phyloP scores from a whole-genome alignment of 2,113 vertebrate genomes.

The Craseonycteris thonglongyai region DNA sequence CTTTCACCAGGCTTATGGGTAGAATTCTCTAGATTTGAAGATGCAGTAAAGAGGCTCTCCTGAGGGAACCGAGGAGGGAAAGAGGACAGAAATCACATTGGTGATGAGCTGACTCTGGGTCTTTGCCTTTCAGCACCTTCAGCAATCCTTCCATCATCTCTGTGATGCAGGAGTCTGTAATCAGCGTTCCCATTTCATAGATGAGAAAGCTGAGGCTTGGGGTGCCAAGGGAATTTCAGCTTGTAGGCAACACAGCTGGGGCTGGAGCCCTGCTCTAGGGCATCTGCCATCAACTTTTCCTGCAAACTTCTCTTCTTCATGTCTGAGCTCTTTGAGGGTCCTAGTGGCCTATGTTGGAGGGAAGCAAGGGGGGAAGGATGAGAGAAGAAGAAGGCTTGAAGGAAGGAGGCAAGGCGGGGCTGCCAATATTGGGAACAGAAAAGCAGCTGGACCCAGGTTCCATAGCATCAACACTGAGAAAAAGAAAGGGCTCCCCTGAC shows the following conservation, averaged over 20 bases:
- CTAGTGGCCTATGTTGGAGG: accelerated
- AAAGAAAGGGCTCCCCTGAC: not conserved
- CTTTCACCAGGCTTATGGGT: not conserved
- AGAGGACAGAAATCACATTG: not conserved
- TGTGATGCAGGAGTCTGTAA: not conserved
- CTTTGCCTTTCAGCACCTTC: not conserved
- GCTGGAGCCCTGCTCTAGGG: not conserved
- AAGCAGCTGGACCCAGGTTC: not conserved
- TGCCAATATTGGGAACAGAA: not conserved
- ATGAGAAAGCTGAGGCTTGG: not conserved
- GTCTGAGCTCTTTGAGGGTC: not conserved
- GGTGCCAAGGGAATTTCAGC: not conserved
- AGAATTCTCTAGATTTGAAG: not conserved
- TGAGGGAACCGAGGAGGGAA: not conserved
- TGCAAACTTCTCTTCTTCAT: not conserved
- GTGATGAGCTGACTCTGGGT: not conserved
- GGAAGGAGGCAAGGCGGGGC: too few species aligned
- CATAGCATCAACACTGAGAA: not conserved
- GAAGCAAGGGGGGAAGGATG: not conserved
- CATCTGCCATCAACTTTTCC: not conserved
- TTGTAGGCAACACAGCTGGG: not conserved
- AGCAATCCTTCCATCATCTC: not conserved
- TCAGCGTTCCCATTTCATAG: not conserved
- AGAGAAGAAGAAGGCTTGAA: not conserved
- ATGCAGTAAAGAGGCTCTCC: not conserved